Base-by-base conservation (phyloP, 1,140 invertebrate genomes). In the Cydia pomonella region DNA sequence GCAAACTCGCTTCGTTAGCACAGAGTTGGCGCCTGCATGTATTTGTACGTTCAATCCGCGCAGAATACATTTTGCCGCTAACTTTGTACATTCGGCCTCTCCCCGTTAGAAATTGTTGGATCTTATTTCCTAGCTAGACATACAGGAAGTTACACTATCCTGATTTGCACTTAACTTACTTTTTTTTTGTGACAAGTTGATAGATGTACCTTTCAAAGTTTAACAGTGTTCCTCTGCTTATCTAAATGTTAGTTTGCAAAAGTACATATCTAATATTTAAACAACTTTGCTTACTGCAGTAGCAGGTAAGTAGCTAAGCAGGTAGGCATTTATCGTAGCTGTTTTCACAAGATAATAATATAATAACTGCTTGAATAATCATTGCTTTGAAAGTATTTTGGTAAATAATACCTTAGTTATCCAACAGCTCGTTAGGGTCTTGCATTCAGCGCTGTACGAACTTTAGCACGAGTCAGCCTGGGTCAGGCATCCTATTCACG, bases 391-490 rank as follows among this genome's bases (percentile, higher is more conserved):
- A 41, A 3, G 9, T 41, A 9, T 41, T 13, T 41, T 44, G 13
- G 7, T 38, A 7, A 38, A 44, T 44, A 63, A 27, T 63, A 63
- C 13, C 21, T 25, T 1, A 69, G 25, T 69, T 69, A 69, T 69
- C 27, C n/a, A 18, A 69, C 23, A 69, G 27, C n/a, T 69, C 23
- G 64, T 69, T 69, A 41, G 64, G 64, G 9, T 66, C 13, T 33
- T 33, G 63, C 27, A 66, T 66, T 66, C 63, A 66, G n/a, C 63
- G 13, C 12, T 66, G 63, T 69, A 18, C 64, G 29, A 69, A 69
- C 64, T 69, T 69, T 38, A 21, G 29, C 27, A 66, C 33, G 18
- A 69, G 63, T 33, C 63, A 27, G 64, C 27, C 64, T 33, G 29
- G 64, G 29, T 69, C 64, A 38, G 64, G 64, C 27, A 7, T 33